Conservation (phyloP, 2,797 vertebrate species). For the Sebastes melanostomus region DNA sequence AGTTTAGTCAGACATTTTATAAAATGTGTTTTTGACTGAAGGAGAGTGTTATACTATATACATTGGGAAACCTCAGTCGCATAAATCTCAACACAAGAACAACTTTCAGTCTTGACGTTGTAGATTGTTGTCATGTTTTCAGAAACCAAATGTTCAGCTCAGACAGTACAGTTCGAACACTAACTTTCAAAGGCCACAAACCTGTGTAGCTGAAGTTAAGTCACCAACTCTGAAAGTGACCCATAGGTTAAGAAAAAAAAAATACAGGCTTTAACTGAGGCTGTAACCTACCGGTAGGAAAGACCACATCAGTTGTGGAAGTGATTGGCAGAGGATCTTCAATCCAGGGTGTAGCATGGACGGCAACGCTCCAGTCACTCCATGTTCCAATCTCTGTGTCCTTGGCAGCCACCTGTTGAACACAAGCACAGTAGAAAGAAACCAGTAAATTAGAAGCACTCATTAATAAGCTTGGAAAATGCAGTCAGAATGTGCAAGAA, state of each 20-base stretch:
- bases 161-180: background rate
- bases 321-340: constrained; percentile 89
- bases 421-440: background rate
- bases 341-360: constrained; percentile 95
- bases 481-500: background rate
- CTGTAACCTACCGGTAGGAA: constrained; percentile 47
- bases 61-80: background rate
- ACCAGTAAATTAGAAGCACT: background rate
- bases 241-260: background rate
- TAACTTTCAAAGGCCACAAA: background rate
- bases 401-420: constrained; percentile 90
- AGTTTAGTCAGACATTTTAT: background rate
- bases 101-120: background rate
- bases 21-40: background rate
- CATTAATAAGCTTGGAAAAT: background rate
- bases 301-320: constrained; percentile 88
- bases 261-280: background rate
- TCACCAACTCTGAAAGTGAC: background rate
- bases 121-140: background rate
- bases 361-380: constrained; percentile 98
- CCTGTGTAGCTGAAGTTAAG: background rate
- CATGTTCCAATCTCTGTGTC: constrained; percentile 97
- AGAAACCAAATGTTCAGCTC: background rate
- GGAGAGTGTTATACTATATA: background rate
- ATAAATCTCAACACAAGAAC: background rate